phyloP scores from a whole-genome alignment of 2,113 vertebrate species.

The Pangasianodon gigas region DNA sequence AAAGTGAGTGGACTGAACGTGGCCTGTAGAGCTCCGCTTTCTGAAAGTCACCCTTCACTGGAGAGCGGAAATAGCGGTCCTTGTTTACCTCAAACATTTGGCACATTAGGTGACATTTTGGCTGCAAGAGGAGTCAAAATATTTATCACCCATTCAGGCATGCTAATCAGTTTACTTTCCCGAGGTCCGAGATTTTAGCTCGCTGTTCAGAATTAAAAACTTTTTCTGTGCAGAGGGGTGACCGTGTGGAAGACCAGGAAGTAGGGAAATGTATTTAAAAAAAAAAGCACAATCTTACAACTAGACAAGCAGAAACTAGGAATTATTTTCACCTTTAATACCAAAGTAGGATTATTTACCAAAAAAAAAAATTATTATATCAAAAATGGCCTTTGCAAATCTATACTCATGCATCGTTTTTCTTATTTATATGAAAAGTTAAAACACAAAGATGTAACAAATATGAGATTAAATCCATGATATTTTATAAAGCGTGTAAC shows the following conservation, averaged over 20 bases:
- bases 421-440: neutral
- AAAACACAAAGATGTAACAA: neutral
- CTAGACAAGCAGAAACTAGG: neutral
- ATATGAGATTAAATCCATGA: neutral
- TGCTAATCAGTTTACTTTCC: conserved; percentile 33
- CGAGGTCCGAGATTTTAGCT: conserved; percentile 18
- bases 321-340: neutral
- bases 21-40: neutral
- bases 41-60: conserved; percentile 25
- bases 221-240: neutral
- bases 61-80: neutral
- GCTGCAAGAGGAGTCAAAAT: conserved; percentile 11
- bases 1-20: neutral
- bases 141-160: conserved; percentile 37
- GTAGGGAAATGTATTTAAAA: too few relatives aligned
- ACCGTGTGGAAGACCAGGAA: neutral
- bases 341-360: neutral
- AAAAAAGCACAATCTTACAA: neutral
- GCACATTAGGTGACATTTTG: conserved; percentile 40
- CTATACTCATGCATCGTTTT: neutral
- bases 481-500: too few relatives aligned
- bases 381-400: neutral
- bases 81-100: conserved; percentile 42
- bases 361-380: neutral
- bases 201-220: neutral